Evolutionary conservation across 1,140 invertebrate genomes (phyloP).

Genomic region (Bombyx mori): DNA sequence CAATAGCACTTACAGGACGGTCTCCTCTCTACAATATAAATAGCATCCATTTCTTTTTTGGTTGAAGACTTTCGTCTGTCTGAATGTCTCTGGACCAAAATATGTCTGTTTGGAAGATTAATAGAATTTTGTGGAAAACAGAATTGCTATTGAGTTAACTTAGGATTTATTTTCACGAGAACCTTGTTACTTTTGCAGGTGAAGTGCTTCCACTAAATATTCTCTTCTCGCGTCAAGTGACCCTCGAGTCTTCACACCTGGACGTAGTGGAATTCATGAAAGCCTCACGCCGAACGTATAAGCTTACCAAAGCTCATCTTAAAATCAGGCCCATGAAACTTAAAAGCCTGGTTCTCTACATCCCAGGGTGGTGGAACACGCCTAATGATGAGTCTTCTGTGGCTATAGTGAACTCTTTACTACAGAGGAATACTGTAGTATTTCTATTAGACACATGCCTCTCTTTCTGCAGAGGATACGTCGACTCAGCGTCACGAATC

Average conservation of each 20-base stretch:
- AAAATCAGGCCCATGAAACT: neutral
- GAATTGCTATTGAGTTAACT: no score
- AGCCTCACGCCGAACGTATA: slow-evolving; percentile 22
- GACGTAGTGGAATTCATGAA: slow-evolving; percentile 34
- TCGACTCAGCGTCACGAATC: slow-evolving; percentile 39
- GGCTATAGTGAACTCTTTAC: slow-evolving; percentile 38
- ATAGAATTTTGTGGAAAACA: no score
- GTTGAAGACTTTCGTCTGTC: no score
- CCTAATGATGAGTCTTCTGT: slow-evolving; percentile 41
- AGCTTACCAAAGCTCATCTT: slow-evolving; percentile 26
- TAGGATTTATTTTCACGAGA: no score
- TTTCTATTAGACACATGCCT: slow-evolving; percentile 39
- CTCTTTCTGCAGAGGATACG: slow-evolving; percentile 42
- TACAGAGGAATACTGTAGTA: slow-evolving; percentile 27
- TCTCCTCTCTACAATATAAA: no score
- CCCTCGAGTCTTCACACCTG: slow-evolving; percentile 21
- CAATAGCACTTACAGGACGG: no score
- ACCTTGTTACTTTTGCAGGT: slow-evolving; percentile 29
- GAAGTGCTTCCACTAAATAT: slow-evolving; percentile 42
- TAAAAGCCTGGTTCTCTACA: slow-evolving; percentile 8
- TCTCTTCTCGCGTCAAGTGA: slow-evolving; percentile 29
- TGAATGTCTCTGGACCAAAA: no score
- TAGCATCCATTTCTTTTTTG: no score
- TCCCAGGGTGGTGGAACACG: slow-evolving; percentile 57
- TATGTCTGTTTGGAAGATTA: no score